Conservation (phyloP, 2,797 vertebrate species). For the Girardinus metallicus region DNA sequence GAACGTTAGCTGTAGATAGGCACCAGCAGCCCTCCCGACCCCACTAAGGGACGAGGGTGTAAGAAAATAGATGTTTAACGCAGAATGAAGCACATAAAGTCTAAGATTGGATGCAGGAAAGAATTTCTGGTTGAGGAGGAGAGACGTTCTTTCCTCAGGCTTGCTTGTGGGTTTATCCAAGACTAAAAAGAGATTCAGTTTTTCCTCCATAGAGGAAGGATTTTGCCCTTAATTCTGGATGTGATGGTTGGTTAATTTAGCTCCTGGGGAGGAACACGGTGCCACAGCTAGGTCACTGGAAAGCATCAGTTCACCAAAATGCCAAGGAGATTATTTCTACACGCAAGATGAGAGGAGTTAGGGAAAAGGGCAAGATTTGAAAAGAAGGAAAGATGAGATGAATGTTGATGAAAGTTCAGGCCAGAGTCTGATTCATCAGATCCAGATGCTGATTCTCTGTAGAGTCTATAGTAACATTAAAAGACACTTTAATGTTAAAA, state of each 20-base stretch:
- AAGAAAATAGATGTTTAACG: too few species aligned
- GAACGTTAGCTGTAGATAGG: too few species aligned
- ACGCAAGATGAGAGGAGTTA: slow-evolving; percentile 11
- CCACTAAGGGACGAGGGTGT: too few species aligned
- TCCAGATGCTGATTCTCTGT: neutral
- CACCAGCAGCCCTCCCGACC: too few species aligned
- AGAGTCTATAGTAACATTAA: neutral
- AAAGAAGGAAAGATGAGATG: neutral
- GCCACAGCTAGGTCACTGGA: slow-evolving; percentile 59
- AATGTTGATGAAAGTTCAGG: neutral
- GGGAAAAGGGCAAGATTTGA: slow-evolving; percentile 8
- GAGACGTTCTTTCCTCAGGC: slow-evolving; percentile 34
- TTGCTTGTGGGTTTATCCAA: slow-evolving; percentile 47
- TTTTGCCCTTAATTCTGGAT: slow-evolving; percentile 53
- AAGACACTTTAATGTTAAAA: neutral
- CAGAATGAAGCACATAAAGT: neutral
- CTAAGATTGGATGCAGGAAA: neutral
- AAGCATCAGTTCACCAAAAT: slow-evolving; percentile 53
- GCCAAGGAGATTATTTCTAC: slow-evolving; percentile 56
- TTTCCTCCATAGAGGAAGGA: slow-evolving; percentile 51
- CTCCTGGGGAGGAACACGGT: slow-evolving; percentile 61
- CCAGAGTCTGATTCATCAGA: neutral
- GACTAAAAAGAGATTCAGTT: slow-evolving; percentile 59
- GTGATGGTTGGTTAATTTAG: slow-evolving; percentile 64
- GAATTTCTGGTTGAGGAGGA: slow-evolving; percentile 15